phyloP scores from a whole-genome alignment of 2,888 invertebrate species.

The Azorinus chamasolen region DNA sequence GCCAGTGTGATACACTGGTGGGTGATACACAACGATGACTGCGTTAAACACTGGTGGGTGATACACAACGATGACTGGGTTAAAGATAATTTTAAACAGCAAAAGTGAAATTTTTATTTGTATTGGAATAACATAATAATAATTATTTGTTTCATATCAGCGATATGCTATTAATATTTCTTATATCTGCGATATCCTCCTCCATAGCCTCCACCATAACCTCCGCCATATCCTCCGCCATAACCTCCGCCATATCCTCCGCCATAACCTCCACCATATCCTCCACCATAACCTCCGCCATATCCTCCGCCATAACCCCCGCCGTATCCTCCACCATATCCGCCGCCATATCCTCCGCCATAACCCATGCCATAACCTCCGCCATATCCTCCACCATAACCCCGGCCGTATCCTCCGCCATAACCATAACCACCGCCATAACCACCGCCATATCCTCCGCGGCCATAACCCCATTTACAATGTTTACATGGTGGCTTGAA shows the following conservation, averaged over 20 bases:
- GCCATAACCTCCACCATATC: background rate
- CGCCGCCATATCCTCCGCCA: slow-evolving; percentile 17
- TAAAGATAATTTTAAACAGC: no score
- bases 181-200: background rate
- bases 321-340: slow-evolving; percentile 9
- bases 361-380: slow-evolving; percentile 22
- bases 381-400: slow-evolving; percentile 25
- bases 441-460: slow-evolving; percentile 15
- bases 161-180: no score
- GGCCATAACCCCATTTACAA: slow-evolving; percentile 5
- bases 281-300: slow-evolving; percentile 5
- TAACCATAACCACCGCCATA: slow-evolving; percentile 28
- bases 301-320: slow-evolving; percentile 5
- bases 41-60: no score
- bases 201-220: slow-evolving; percentile 9
- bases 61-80: no score
- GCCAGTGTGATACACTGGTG: no score
- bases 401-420: slow-evolving; percentile 29
- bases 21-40: no score
- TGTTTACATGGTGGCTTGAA: no score
- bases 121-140: no score
- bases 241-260: slow-evolving; percentile 18
- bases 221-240: slow-evolving; percentile 13
- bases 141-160: no score
- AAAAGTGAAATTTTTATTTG: no score